Conservation (phyloP, 2,797 vertebrate species). For the Perdix hodgsoniae region DNA sequence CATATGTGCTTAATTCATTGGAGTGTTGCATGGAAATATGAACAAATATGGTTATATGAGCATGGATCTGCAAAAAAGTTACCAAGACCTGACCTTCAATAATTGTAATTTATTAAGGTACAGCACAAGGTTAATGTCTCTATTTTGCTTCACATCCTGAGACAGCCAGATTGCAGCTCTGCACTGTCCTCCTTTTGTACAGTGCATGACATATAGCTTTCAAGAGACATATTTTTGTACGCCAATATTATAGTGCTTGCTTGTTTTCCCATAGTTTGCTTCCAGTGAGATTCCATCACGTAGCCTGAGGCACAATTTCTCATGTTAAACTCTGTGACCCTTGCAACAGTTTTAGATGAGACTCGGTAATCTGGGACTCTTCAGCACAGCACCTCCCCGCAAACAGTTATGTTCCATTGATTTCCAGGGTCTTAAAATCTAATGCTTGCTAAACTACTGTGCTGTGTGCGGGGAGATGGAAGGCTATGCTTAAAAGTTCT, state of each 20-base stretch:
- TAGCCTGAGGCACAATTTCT: not conserved
- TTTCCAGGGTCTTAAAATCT: not conserved
- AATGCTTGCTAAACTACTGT: not conserved
- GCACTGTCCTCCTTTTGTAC: not conserved
- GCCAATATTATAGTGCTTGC: not conserved
- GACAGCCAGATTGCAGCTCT: not conserved
- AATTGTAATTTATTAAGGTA: not conserved
- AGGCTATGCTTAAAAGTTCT: not conserved
- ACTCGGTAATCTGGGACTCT: not conserved
- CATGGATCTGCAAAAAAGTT: not conserved
- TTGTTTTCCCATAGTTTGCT: not conserved
- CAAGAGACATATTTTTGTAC: not conserved
- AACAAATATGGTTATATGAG: not conserved
- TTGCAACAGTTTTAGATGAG: not conserved
- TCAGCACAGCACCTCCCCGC: not conserved
- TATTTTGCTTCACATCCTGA: not conserved
- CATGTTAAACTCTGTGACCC: not conserved
- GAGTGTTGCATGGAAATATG: not conserved
- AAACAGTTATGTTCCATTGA: not conserved
- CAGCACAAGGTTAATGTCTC: not conserved
- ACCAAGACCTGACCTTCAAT: not conserved
- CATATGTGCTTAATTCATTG: not conserved
- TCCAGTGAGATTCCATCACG: not conserved
- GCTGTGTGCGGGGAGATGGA: not conserved
- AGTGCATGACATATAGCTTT: not conserved